phyloP scores from a whole-genome alignment of 2,113 vertebrate genomes.

The Vulpes lagopus region DNA sequence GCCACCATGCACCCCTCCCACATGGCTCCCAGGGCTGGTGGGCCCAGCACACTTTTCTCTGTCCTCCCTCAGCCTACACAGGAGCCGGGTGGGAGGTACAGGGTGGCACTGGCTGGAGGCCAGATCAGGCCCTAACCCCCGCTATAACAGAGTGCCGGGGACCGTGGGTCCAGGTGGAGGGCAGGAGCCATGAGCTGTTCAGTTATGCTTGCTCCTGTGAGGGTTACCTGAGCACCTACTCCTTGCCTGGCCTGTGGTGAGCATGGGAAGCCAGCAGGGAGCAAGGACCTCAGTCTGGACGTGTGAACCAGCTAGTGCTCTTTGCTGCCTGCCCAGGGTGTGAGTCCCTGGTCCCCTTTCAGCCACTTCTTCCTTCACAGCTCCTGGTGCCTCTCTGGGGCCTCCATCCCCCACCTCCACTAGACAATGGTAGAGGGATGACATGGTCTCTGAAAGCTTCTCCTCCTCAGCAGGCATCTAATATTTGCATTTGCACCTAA shows the following conservation, averaged over 20 bases:
- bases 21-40: neutral
- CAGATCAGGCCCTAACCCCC: neutral
- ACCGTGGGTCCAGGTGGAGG: neutral
- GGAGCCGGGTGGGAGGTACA: neutral
- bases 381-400: neutral
- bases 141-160: neutral
- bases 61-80: neutral
- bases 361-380: neutral
- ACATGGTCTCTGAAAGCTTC: neutral
- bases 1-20: conserved; percentile 33
- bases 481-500: neutral
- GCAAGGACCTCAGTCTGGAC: neutral
- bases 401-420: neutral
- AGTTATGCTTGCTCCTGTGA: neutral
- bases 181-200: neutral
- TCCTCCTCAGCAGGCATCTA: neutral
- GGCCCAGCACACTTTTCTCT: neutral
- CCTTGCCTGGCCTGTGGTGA: neutral
- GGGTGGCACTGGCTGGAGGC: neutral
- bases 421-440: neutral
- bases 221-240: neutral
- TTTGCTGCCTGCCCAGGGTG: accelerated
- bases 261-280: neutral
- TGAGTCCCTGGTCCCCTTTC: neutral
- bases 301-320: neutral